Evolutionary conservation across 2,113 vertebrate genomes (phyloP).

Genomic region (Myotis davidii): DNA sequence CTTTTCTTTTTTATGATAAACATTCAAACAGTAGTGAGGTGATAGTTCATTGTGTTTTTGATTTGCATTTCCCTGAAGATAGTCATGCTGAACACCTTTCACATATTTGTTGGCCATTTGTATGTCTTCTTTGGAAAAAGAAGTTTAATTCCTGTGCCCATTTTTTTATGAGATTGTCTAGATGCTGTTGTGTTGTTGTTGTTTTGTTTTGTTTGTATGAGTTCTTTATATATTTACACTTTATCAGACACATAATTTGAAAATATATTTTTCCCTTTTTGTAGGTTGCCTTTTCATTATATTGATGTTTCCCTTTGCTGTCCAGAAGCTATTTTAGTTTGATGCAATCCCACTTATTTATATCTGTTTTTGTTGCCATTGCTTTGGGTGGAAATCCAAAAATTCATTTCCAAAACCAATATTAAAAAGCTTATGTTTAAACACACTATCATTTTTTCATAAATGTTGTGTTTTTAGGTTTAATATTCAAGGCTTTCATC

Average conservation of each 20-base stretch:
- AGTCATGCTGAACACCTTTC: neutral
- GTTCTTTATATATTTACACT: neutral
- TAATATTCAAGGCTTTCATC: neutral
- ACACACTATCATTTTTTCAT: neutral
- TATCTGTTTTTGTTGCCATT: neutral
- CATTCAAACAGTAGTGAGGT: neutral
- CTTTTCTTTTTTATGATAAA: neutral
- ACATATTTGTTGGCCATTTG: neutral
- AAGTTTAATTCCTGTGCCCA: neutral
- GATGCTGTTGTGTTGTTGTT: neutral
- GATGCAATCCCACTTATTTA: neutral
- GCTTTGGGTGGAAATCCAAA: neutral
- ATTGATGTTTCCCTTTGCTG: neutral
- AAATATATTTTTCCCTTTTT: neutral
- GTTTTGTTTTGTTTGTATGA: neutral
- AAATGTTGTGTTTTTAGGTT: neutral
- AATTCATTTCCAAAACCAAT: neutral
- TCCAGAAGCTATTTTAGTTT: neutral
- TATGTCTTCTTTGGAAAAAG: neutral
- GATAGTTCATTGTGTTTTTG: neutral
- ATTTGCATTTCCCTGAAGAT: neutral
- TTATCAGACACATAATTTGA: neutral
- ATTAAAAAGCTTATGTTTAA: neutral
- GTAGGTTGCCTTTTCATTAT: neutral
- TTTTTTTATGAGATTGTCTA: neutral